Evolutionary conservation across 1,140 invertebrate genomes (phyloP).

Genomic region (Diploscapter pachys): DNA sequence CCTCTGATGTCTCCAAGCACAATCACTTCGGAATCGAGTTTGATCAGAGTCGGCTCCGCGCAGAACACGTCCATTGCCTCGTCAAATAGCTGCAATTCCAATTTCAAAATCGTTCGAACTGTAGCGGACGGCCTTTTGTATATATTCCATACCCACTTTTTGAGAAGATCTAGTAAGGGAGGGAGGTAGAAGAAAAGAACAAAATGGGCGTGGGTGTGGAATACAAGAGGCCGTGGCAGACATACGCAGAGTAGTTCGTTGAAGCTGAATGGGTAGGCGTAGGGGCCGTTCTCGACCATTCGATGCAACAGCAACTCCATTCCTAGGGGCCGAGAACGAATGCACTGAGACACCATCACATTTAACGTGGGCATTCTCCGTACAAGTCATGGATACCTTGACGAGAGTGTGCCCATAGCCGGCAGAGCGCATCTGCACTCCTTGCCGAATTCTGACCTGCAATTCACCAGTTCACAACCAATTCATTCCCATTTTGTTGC

Average conservation of each 20-base stretch:
- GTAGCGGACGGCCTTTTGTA: too few species aligned
- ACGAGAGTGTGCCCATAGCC: conserved; percentile 4
- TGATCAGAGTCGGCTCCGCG: conserved; percentile 11
- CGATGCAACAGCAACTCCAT: conserved; percentile 14
- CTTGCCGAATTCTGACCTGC: too few species aligned
- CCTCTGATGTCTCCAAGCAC: background rate
- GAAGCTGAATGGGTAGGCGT: conserved; percentile 18
- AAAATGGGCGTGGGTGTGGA: too few species aligned
- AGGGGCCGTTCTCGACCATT: conserved; percentile 31
- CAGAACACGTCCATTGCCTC: conserved; percentile 20
- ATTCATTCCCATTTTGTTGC: too few species aligned
- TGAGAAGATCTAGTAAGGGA: background rate
- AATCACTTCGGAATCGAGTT: conserved; percentile 11
- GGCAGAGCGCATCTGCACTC: background rate
- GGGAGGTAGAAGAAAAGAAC: too few species aligned
- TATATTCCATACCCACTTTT: background rate
- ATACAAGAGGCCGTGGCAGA: too few species aligned
- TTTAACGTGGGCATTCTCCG: background rate
- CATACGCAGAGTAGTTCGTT: conserved; percentile 16
- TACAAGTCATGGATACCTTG: background rate
- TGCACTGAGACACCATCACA: background rate
- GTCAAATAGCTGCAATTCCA: conserved; percentile 11
- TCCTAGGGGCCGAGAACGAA: background rate
- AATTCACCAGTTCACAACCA: too few species aligned
- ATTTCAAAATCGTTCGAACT: too few species aligned